Evolutionary conservation across 2,797 vertebrate genomes (phyloP), one percentile per base, ranked within the genome.

Genomic region (Typhlichthys eigenmanni): DNA sequence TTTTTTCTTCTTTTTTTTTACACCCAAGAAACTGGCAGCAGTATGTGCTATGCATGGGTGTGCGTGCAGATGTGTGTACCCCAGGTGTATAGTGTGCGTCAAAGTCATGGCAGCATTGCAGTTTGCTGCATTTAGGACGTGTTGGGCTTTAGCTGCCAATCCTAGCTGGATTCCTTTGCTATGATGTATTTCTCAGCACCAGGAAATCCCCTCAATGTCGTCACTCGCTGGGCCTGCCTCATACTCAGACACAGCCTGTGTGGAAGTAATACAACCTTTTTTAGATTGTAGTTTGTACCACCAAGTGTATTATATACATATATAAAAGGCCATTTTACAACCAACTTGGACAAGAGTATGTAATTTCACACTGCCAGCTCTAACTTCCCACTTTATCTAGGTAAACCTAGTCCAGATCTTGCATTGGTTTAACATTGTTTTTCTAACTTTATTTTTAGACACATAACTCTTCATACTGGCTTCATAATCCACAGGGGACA

Each of bases 151-250:
- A 78, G 83, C 81, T 84, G 81, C 83, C 89, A 82, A 86, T 86
- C 73, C 87, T 56, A 34, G 76, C 85, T 68, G 84, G 85, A 92
- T 90, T 84, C 88, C 87, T 91, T 89, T 82, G 83, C 76, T 79
- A 82, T 91, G 90, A 90, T 88, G 90, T 81, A 81, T 91, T 80
- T 82, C 75, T 83, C 79, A 10, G 84, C 87, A 78, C 72, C 79
- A 86, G 91, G 89, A 91, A 92, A 91, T 89, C 89, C 91, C 90
- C 88, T 82, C 82, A 72, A 79, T 85, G 82, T 90, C 88, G 90
- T 87, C 69, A 86, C 86, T 86, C 80, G 85, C 51, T 47, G 54
- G 74, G 74, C 66, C 66, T 68, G 62, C 75, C 75, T 79, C 34
- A 45, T 48, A 56, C 62, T 55, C 58, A 71, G 52, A 58, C 66